These are phyloP conservation scores for Sebastes umbrosus DNA, from an alignment of 2,797 vertebrate genomes.

Conservation along the genomic window DNA sequence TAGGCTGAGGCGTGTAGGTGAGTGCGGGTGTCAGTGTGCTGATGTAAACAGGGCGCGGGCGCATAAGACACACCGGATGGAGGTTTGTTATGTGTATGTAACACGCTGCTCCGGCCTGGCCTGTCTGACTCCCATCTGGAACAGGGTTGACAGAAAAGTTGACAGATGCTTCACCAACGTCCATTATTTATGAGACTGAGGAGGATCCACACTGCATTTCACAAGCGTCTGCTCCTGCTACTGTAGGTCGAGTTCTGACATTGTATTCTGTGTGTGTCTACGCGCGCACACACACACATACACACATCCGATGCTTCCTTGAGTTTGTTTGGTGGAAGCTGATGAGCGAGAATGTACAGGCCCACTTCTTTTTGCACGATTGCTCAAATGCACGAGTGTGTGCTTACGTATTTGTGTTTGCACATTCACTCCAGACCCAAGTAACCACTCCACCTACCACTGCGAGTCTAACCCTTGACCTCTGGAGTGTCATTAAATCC, in stretches of 20 bases:
- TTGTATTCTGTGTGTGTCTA: constrained; percentile 16
- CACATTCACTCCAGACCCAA: neutral
- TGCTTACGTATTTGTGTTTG: constrained; percentile 5
- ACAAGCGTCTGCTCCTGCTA: constrained; percentile 53
- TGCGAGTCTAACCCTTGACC: constrained; percentile 58
- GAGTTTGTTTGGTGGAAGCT: constrained; percentile 6
- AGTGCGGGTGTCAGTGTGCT: constrained; percentile 57
- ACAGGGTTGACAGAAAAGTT: constrained; percentile 72
- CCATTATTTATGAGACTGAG: constrained; percentile 79
- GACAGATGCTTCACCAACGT: constrained; percentile 73
- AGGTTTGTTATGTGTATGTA: constrained; percentile 69
- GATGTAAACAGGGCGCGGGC: constrained; percentile 65
- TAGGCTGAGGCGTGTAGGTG: constrained; percentile 63
- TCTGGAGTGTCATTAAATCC: constrained; percentile 59
- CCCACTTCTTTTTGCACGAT: neutral
- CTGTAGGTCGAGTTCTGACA: constrained; percentile 63
- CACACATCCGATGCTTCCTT: neutral
- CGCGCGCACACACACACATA: neutral
- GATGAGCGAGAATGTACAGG: constrained; percentile 9
- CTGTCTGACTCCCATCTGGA: constrained; percentile 74
- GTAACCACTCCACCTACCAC: constrained; percentile 41
- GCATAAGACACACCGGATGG: constrained; percentile 40
- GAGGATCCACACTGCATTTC: constrained; percentile 61
- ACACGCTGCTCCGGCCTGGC: constrained; percentile 49
- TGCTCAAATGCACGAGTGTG: neutral